Evolutionary conservation across 2,113 vertebrate genomes (phyloP).

Genomic region (Ochotona princeps): DNA sequence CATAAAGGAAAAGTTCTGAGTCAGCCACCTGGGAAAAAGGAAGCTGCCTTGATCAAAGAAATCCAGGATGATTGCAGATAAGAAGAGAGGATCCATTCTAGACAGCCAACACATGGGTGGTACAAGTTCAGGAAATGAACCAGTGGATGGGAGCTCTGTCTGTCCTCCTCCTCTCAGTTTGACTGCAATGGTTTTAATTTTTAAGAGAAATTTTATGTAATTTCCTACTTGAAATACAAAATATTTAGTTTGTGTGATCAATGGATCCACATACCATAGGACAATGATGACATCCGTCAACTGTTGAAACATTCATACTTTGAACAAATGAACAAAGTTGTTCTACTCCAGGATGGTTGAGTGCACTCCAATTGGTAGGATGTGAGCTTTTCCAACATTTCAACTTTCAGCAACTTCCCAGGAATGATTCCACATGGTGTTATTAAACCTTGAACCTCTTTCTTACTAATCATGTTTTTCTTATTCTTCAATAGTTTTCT

Average conservation of each 20-base stretch:
- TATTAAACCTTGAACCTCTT: neutral
- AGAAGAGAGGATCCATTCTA: neutral
- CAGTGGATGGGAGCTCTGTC: too few relatives aligned
- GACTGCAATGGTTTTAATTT: neutral
- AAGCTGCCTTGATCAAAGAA: neutral
- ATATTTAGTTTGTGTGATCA: neutral
- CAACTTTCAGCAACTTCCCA: neutral
- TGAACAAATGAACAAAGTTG: constrained; percentile 15
- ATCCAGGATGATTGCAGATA: neutral
- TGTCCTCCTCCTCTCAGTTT: too few relatives aligned
- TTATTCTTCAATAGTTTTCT: neutral
- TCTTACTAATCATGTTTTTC: neutral
- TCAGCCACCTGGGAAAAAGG: neutral
- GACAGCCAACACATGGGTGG: neutral
- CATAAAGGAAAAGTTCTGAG: neutral
- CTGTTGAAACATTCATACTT: neutral
- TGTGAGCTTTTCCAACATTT: neutral
- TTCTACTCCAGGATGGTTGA: neutral
- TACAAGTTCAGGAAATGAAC: neutral
- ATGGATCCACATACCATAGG: too few relatives aligned
- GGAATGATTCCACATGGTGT: neutral
- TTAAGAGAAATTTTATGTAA: neutral
- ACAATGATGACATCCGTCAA: neutral
- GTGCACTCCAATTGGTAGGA: neutral
- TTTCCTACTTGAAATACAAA: constrained; percentile 36